Evolutionary conservation across 53 echinoderm and acorn worm genomes (phyloP), one percentile per base, ranked within the genome.

Genomic region (Astropecten irregularis): DNA sequence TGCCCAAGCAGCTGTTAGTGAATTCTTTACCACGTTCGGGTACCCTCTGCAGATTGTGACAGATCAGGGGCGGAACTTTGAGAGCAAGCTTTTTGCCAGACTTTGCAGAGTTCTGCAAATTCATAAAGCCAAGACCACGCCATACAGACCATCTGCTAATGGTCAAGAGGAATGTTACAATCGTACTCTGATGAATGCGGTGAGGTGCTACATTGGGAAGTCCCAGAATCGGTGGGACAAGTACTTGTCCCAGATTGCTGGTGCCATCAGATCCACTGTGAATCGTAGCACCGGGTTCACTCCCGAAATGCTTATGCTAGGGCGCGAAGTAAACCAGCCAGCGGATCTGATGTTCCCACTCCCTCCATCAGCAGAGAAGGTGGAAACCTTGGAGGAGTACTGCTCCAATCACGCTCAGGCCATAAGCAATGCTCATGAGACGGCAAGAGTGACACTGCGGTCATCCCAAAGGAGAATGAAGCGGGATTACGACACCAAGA

Each of bases 211-310:
- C n/a, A n/a, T n/a, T n/a, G 84, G 52, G 18, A 52, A 67, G 16
- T 39, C 48, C 2, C 84, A 84, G 22, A 32, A 22, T 9, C 15
- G 56, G 20, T 84, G 84, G 84, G 84, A 84, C 53, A 62, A 35
- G 21, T 70, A 52, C 38, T 36, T 84, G 22, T 26, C 69, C 3
- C 55, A 51, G 40, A 69, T 70, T 1, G 52, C 84, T 18, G 38
- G 50, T 14, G 84, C 84, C 18, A 30, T 70, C 53, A 51, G 73
- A 9, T 53, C 59, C 6, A 53, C 69, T 53, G 64, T 84, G 8
- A 51, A 70, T 39, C 48, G 69, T 16, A 46, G 37, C 5, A 84
- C 84, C 6, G 84, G 84, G 22, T 84, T 38, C 32, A 70, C 84
- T 3, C 66, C 66, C 4, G 70, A 84, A 13, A 53, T 49, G 51